Evolutionary conservation across 64 coral and sea anemone genomes (phyloP), one percentile per base, ranked within the genome.

Genomic region (Catalaphyllia jardinei): DNA sequence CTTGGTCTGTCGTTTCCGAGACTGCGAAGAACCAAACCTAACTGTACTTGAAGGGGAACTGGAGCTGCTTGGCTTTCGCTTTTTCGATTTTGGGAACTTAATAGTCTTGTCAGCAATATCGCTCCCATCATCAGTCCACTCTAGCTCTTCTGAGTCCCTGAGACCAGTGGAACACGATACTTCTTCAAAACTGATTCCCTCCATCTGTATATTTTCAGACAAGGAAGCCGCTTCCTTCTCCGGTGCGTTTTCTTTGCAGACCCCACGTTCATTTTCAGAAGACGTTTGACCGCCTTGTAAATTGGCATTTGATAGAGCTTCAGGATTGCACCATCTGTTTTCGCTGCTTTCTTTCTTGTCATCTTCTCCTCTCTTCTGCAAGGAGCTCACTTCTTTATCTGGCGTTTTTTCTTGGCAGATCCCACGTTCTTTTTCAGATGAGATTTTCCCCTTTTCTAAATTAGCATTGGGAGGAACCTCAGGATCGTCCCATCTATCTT

Each of bases 91-190:
- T 11, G 31, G 74, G 31, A 11, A 76, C 33, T 31, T 76, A 38
- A 38, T 76, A 29, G 33, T 31, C 74, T 76, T 31, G 31, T 29
- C 74, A 76, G 31, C 74, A 76, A 42, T 42, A 38, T 76, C 31
- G 29, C 74, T 76, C 74, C 18, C 10, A 76, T 76, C 74, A 18
- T 46, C 33, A 76, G 74, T 38, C 35, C 74, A 76, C 74, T 39
- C 74, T 1, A 35, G 33, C 33, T 35, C 33, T 76, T 31, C 74
- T 39, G 31, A 2, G 74, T 42, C 74, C 35, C 19, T 31, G 33
- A 54, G 8, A 35, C 33, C 33, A 35, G 33, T 35, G 33, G 33
- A 1, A 35, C 33, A 35, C 3, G 33, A 35, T 54, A 54, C 52
- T 42, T 76, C 74, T 49, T 29, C 35, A 76, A 76, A 76, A 76